Evolutionary conservation across 2,888 invertebrate species (phyloP), one percentile per base, ranked within the genome.

Genomic region (Phyllotreta cruciferae): DNA sequence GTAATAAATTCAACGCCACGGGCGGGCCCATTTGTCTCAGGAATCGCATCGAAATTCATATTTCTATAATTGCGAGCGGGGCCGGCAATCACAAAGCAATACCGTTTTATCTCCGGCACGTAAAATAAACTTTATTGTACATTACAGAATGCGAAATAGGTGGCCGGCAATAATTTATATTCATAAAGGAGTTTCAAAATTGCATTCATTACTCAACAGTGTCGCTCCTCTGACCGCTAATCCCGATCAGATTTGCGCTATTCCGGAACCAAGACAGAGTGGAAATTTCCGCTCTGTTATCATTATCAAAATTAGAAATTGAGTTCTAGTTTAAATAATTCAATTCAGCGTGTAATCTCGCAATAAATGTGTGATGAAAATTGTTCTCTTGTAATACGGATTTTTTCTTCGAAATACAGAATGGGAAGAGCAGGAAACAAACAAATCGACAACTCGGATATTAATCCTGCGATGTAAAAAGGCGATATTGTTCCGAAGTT

Each of bases 71-170:
- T 56, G 38, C 56, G 10, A 9, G 11, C 35, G 56, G 56, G 37
- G 44, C 42, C 49, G 38, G 39, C 47, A 47, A 47, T 56, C 24
- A 24, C 45, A 45, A 56, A 47, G 47, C 56, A 47, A 56, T 56
- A 56, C 37, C 14, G 45, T 47, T 49, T 49, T 14, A 56, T 24
- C 47, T 38, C n/a, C 24, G 34, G 7, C 47, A 47, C 14, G 14
- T 47, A 56, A 47, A 56, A 47, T 56, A 47, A 56, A 56, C 38
- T 56, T 56, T 56, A 56, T 45, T 56, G 47, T 56, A 56, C 39
- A 56, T 38, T 47, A 34, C 47, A 47, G 34, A 56, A 44, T 47
- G n/a, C 39, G 39, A 47, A 49, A 45, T 56, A n/a, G 45, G 14
- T 37, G 44, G 35, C 11, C 56, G 44, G 34, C 4, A 49, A 49